phyloP scores from a whole-genome alignment of 2,888 invertebrate species.

The Erebia ligea region DNA sequence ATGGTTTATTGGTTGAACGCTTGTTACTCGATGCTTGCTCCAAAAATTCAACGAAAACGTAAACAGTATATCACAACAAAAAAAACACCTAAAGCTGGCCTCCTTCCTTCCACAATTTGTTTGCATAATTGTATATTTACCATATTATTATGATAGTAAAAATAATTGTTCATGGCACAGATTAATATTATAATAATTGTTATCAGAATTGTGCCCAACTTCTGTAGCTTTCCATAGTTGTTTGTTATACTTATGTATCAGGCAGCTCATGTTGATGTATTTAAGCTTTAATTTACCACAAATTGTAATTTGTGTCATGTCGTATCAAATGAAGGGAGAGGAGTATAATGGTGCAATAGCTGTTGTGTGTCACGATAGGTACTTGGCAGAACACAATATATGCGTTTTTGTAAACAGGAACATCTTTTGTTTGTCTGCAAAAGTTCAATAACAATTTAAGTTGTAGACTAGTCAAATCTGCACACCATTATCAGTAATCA shows the following conservation, averaged over 20 bases:
- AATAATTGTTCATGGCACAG: conserved; percentile 32
- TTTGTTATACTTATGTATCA: conserved; percentile 32
- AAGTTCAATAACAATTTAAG: not conserved
- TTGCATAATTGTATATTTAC: conserved; percentile 85
- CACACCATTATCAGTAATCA: conserved; percentile 1
- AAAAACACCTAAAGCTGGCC: conserved; percentile 85
- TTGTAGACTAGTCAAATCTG: not conserved
- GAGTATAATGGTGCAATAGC: conserved; percentile 45
- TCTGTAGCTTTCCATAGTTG: conserved; percentile 33
- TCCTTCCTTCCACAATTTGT: conserved; percentile 93
- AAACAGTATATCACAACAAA: conserved; percentile 54
- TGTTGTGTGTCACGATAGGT: conserved; percentile 42
- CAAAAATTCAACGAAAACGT: conserved; percentile 57
- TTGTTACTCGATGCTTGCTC: conserved; percentile 77
- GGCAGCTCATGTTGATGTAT: conserved; percentile 46
- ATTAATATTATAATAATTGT: conserved; percentile 39
- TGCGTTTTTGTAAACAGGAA: conserved; percentile 14
- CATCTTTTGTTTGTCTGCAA: conserved; percentile 12
- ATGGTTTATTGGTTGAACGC: conserved; percentile 80
- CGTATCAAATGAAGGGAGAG: conserved; percentile 44
- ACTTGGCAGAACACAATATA: conserved; percentile 40
- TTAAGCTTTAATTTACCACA: conserved; percentile 29
- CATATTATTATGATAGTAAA: conserved; percentile 41
- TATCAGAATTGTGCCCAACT: conserved; percentile 30
- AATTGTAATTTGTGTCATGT: conserved; percentile 43